Evolutionary conservation across 2,113 vertebrate genomes (phyloP), one percentile per base, ranked within the genome.

Genomic region (Diadophis punctatus): DNA sequence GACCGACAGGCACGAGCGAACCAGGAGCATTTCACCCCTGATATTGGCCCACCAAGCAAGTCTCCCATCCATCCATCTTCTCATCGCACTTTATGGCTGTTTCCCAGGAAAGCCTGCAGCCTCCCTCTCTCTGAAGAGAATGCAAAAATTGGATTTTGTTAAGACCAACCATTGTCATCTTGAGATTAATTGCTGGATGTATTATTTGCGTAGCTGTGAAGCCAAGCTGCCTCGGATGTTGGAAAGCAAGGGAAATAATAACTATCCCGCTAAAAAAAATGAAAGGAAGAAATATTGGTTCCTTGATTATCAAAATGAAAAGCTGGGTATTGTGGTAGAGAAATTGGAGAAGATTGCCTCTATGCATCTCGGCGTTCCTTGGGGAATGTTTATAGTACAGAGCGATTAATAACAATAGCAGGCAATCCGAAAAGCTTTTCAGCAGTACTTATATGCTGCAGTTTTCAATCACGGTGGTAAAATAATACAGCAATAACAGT

Each of bases 331-430:
- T 92, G 11, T 30, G 49, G 86, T 11, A 91, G 94, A 91, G 88
- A 91, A 87, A 74, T 51, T 0, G 27, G 25, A 53, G 63, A 12
- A 22, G 39, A 23, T 74, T 39, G 18, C 46, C 90, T 87, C 9
- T 30, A 58, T n/a, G 43, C 55, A 5, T 95, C 92, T 90, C 80
- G 0, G 23, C 18, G 34, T 85, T 74, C 95, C 93, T 63, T 58
- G 91, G 87, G 91, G 93, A 86, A 80, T 87, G 4, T 20, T 96
- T 89, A 85, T 4, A 92, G 49, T 49, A 92, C 94, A 96, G 93
- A 93, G 48, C 92, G 94, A 95, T 97, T 96, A 94, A 90, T 93
- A 91, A 0, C 22, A 51, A 23, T 56, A 90, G 85, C 1, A 3
- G 2, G 20, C 86, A 10, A 86, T 90, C 10, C 11, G 8, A 91